phyloP scores from a whole-genome alignment of 2,888 invertebrate species.

The Chrysolina americana region DNA sequence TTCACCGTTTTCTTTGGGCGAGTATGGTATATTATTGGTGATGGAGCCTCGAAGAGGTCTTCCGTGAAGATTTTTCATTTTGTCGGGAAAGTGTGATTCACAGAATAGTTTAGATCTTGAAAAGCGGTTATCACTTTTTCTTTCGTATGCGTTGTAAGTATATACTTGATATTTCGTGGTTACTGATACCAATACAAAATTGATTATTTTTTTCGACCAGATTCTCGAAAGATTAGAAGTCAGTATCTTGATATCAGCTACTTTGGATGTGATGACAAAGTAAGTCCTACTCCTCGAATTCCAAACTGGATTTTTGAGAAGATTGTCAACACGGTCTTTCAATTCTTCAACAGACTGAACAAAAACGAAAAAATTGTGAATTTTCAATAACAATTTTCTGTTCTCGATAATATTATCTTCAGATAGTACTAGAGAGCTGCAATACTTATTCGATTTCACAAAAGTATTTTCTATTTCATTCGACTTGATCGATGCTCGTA shows the following conservation, averaged over 20 bases:
- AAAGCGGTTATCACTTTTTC: background rate
- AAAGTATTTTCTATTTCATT: background rate
- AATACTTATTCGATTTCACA: slow-evolving; percentile 22
- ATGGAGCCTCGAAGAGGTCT: slow-evolving; percentile 26
- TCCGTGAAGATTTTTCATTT: slow-evolving; percentile 29
- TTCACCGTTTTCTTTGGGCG: slow-evolving; percentile 23
- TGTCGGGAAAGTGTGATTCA: slow-evolving; percentile 15
- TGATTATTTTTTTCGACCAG: slow-evolving; percentile 29
- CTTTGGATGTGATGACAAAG: slow-evolving; percentile 16
- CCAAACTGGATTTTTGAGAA: slow-evolving; percentile 19
- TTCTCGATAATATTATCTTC: background rate
- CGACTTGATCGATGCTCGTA: background rate
- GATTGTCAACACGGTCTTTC: background rate
- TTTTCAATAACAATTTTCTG: background rate
- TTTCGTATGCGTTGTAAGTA: slow-evolving; percentile 30
- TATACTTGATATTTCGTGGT: slow-evolving; percentile 7
- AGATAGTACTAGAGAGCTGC: slow-evolving; percentile 19
- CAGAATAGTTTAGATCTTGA: slow-evolving; percentile 12
- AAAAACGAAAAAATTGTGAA: slow-evolving; percentile 27
- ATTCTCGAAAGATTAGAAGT: background rate
- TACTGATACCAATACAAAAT: slow-evolving; percentile 24
- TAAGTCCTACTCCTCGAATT: slow-evolving; percentile 14
- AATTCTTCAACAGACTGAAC: slow-evolving; percentile 19
- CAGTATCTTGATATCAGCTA: background rate
- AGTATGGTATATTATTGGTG: slow-evolving; percentile 4